Conservation (phyloP, 2,888 invertebrate species). For the Tinea trinotella region DNA sequence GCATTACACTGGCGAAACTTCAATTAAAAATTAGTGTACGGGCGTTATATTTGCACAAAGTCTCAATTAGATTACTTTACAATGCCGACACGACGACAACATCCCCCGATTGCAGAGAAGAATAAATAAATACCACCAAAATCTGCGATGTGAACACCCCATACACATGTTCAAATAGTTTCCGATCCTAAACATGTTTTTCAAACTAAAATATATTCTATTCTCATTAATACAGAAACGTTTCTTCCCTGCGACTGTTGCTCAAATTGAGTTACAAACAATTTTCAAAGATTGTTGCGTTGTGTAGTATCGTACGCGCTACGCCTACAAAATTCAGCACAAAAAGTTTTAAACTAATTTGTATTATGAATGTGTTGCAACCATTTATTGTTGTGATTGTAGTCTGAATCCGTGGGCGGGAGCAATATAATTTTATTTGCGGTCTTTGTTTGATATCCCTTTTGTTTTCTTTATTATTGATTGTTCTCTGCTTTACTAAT, state of each 20-base stretch:
- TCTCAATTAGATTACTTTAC: conserved; percentile 46
- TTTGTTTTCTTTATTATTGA: conserved; percentile 2
- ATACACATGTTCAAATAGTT: conserved; percentile 13
- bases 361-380: conserved; percentile 16
- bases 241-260: background rate
- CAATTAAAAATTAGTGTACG: conserved; percentile 21
- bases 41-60: conserved; percentile 46
- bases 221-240: background rate
- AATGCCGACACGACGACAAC: conserved; percentile 27
- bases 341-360: conserved; percentile 17
- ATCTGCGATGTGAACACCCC: conserved; percentile 14
- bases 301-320: conserved; percentile 8
- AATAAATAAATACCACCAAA: conserved; percentile 14
- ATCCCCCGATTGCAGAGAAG: conserved; percentile 13
- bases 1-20: conserved; percentile 6
- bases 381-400: conserved; percentile 7
- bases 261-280: conserved; percentile 2
- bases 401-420: conserved; percentile 7
- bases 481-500: background rate
- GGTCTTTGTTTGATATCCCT: conserved; percentile 5
- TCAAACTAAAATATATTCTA: background rate
- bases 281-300: conserved; percentile 11
- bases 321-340: conserved; percentile 16
- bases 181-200: background rate
- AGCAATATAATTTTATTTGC: conserved; percentile 8